Conservation (phyloP, 2,888 invertebrate species). For the Apotomis turbidana region DNA sequence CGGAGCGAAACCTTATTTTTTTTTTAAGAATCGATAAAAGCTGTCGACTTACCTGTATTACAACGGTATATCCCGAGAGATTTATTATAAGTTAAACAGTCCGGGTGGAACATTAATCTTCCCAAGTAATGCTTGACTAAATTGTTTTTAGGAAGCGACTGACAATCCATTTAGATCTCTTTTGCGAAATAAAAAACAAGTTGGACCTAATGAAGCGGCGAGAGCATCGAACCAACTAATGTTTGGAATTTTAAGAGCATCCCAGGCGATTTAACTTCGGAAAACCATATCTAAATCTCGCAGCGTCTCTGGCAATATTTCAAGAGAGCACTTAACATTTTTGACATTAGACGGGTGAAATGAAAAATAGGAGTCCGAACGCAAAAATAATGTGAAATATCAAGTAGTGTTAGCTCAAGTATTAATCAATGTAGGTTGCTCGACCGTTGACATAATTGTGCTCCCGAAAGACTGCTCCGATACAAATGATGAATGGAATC, state of each 20-base stretch:
- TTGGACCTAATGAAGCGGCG: slow-evolving; percentile 69
- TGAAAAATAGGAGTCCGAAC: slow-evolving; percentile 44
- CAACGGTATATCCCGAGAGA: slow-evolving; percentile 53
- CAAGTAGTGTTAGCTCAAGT: slow-evolving; percentile 46
- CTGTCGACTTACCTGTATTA: slow-evolving; percentile 52
- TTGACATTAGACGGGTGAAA: slow-evolving; percentile 54
- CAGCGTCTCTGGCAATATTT: slow-evolving; percentile 64
- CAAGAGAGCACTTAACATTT: slow-evolving; percentile 71
- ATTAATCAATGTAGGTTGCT: slow-evolving; percentile 42
- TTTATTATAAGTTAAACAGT: slow-evolving; percentile 68
- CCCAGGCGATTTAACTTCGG: slow-evolving; percentile 41
- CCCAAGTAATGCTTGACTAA: slow-evolving; percentile 60
- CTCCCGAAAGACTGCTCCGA: slow-evolving; percentile 31
- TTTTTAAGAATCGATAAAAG: slow-evolving; percentile 64
- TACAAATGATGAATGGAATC: slow-evolving; percentile 35
- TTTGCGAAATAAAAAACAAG: slow-evolving; percentile 61
- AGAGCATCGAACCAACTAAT: slow-evolving; percentile 58
- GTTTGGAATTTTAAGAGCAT: slow-evolving; percentile 49
- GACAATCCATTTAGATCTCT: slow-evolving; percentile 69
- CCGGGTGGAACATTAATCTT: slow-evolving; percentile 66
- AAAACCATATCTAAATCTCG: slow-evolving; percentile 38
- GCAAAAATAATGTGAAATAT: slow-evolving; percentile 47
- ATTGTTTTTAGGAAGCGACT: slow-evolving; percentile 66
- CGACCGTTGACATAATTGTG: slow-evolving; percentile 35
- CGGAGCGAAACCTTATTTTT: slow-evolving; percentile 61